Evolutionary conservation across 2,797 vertebrate species (phyloP).

Genomic region (Balearica regulorum): DNA sequence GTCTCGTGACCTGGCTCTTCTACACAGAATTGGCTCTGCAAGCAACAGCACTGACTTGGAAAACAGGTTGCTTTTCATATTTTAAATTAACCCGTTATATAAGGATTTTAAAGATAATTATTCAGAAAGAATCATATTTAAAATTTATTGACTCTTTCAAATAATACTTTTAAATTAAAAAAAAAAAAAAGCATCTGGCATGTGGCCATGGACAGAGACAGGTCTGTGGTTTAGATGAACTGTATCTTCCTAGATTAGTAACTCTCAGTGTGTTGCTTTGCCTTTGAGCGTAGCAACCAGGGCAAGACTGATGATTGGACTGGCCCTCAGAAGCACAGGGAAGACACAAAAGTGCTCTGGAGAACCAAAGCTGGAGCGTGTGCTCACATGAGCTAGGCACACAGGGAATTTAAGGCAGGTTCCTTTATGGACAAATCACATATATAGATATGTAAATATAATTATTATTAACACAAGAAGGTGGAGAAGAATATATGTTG

Average conservation of each 20-base stretch:
- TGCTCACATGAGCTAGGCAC: background rate
- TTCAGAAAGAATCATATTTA: background rate
- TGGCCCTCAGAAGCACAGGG: background rate
- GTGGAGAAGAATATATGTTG: background rate
- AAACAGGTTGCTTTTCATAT: background rate
- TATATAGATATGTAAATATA: background rate
- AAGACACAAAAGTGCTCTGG: background rate
- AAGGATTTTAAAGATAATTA: background rate
- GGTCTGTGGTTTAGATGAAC: background rate
- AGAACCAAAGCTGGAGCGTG: rapidly evolving
- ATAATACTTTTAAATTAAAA: background rate
- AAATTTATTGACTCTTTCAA: background rate
- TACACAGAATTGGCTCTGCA: background rate
- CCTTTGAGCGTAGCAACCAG: background rate
- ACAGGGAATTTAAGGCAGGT: background rate
- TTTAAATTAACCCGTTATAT: background rate
- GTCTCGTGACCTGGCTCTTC: background rate
- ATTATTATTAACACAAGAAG: background rate
- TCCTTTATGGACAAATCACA: background rate
- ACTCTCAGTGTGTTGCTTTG: background rate
- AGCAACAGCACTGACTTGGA: background rate
- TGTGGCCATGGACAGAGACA: background rate
- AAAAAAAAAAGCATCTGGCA: background rate
- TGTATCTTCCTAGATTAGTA: background rate
- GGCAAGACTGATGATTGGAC: background rate